Evolutionary conservation across 1,140 invertebrate species (phyloP).

Genomic region (Aplysia californica): DNA sequence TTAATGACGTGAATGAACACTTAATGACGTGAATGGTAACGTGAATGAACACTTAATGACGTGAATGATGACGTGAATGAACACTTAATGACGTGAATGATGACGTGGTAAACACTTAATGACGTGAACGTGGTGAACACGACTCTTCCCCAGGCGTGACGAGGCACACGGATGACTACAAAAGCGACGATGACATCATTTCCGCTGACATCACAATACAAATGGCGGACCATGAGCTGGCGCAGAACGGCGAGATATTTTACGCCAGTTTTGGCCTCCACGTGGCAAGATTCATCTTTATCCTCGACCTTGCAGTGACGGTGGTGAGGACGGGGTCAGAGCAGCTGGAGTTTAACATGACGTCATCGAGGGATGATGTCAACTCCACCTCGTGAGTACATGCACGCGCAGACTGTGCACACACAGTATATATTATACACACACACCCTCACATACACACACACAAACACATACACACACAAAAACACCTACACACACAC

Average conservation of each 20-base stretch:
- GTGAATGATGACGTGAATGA: too few relatives aligned
- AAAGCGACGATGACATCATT: conserved; percentile 46
- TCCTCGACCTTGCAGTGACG: conserved; percentile 35
- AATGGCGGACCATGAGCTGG: conserved; percentile 43
- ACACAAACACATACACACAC: too few relatives aligned
- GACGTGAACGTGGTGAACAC: too few relatives aligned
- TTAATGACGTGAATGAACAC: too few relatives aligned
- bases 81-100: too few relatives aligned
- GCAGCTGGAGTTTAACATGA: conserved; percentile 36
- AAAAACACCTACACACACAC: too few relatives aligned
- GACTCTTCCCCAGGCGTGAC: conserved; percentile 34
- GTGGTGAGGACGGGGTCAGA: conserved; percentile 35
- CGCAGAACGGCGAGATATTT: conserved; percentile 22
- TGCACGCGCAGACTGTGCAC: too few relatives aligned
- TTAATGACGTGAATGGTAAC: too few relatives aligned
- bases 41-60: too few relatives aligned
- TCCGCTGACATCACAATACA: conserved; percentile 42
- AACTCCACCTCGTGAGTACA: conserved; percentile 41
- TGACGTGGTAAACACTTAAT: too few relatives aligned
- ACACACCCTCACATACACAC: too few relatives aligned
- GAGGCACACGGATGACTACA: conserved; percentile 25
- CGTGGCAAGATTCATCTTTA: conserved; percentile 36
- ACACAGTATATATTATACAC: too few relatives aligned
- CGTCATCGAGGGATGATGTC: conserved; percentile 29
- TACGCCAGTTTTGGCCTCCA: conserved; percentile 43